Evolutionary conservation across 1,140 invertebrate genomes (phyloP), one percentile per base, ranked within the genome.

Genomic region (Drosophila kanapiae): DNA sequence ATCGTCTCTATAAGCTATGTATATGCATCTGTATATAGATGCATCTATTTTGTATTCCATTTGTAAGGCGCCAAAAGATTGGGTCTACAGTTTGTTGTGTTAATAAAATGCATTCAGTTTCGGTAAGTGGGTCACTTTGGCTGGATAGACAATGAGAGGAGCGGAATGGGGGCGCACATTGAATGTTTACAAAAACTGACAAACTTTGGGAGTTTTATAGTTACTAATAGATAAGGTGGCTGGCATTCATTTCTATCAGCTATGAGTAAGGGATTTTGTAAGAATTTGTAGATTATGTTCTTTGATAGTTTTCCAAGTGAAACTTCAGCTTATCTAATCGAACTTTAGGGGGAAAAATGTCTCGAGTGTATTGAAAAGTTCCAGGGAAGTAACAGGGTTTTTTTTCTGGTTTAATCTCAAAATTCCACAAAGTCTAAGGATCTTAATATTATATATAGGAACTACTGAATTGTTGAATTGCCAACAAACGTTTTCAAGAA

Each of bases 51-150:
- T 70, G 31, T 71, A 53, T 77, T 65, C 71, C 69, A 67, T 83
- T 84, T 78, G 64, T 65, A 58, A 75, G 84, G 84, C 85, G 84
- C 80, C 80, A 90, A 88, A 71, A 80, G 72, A 80, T 83, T 68
- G 71, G 63, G 58, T 75, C 53, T 48, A 67, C 65, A 53, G 27
- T 31, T 57, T 40, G 45, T 59, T 64, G 29, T 68, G 75, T 56
- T 75, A 9, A 49, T 78, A 33, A 60, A 48, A 80, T 84, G 62
- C 43, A 67, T 77, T 56, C 47, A 6, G 29, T 38, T 51, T 65
- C 65, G 43, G 54, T 62, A 84, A 67, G 53, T 80, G 54, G 84
- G 80, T 77, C 67, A 79, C 49, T 69, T 58, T 62, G 31, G 23
- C 37, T 42, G 10, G 10, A 49, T 31, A 49, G 18, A 59, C 29